Percentiles rank a stretch among this genome's conserved stretches.
phyloP scores from a whole-genome alignment of 2,797 vertebrate species.

The Halcyon leucocephala region DNA sequence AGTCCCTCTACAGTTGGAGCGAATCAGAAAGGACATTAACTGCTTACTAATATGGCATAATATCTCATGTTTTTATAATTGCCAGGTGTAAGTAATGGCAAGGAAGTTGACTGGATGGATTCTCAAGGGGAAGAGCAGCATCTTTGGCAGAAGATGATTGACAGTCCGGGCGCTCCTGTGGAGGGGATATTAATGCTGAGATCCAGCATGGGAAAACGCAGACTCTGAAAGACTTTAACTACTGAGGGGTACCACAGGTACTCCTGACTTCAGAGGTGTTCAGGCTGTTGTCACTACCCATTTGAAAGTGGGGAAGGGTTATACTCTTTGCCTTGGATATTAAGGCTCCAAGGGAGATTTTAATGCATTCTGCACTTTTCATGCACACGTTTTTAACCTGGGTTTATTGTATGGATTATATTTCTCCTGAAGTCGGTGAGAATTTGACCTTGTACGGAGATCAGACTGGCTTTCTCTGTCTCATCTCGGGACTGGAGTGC shows the following conservation, averaged over 20 bases:
- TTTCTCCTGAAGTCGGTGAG: not conserved
- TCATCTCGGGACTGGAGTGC: not conserved
- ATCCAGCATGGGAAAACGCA: slow-evolving; percentile 90
- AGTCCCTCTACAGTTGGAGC: not conserved
- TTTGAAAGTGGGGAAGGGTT: not conserved
- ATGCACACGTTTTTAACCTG: not conserved
- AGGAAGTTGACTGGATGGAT: slow-evolving; percentile 96
- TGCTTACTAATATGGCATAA: not conserved
- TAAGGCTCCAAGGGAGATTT: not conserved
- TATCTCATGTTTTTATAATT: not conserved
- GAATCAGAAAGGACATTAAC: not conserved
- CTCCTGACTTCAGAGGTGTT: not conserved
- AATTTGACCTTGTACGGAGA: not conserved
- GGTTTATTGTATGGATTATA: not conserved
- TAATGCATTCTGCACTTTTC: slow-evolving; percentile 59
- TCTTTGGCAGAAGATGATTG: slow-evolving; percentile 94
- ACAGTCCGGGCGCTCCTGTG: slow-evolving; percentile 88
- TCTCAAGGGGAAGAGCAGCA: slow-evolving; percentile 91
- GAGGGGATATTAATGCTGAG: slow-evolving; percentile 94
- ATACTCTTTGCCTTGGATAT: slow-evolving; percentile 1
- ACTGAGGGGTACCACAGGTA: not conserved
- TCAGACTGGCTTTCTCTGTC: not conserved
- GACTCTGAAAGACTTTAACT: slow-evolving; percentile 71
- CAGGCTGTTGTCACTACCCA: not conserved
- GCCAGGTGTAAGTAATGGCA: slow-evolving; percentile 91